These are phyloP conservation scores for Bombyx mandarina DNA, from an alignment of 1,140 invertebrate genomes.

Conservation along the genomic window DNA sequence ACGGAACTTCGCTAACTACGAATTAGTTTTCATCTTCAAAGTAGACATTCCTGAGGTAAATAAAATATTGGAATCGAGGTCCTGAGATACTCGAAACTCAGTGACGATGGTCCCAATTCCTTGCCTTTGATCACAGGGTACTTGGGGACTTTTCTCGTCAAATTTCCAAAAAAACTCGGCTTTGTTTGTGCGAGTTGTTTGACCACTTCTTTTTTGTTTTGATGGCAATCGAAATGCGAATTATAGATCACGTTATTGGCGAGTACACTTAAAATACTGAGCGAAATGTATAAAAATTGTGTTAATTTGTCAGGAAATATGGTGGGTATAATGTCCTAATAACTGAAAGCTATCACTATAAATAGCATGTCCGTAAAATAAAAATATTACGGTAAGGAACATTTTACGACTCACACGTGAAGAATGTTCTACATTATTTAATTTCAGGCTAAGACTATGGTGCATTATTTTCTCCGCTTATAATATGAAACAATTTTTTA, in stretches of 20 bases:
- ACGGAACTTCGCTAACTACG: slow-evolving; percentile 37
- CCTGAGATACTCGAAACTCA: slow-evolving; percentile 16
- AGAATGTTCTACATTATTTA: slow-evolving; percentile 10
- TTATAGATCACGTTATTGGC: neutral
- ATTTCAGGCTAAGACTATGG: slow-evolving; percentile 34
- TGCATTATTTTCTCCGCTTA: slow-evolving; percentile 48
- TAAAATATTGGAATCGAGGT: slow-evolving; percentile 33
- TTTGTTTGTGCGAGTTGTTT: slow-evolving; percentile 28
- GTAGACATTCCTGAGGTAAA: slow-evolving; percentile 52
- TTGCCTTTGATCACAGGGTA: slow-evolving; percentile 44
- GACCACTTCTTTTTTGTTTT: slow-evolving; percentile 27
- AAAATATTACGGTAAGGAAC: neutral
- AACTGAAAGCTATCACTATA: too few species aligned
- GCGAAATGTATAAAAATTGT: too few species aligned
- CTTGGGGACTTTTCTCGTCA: slow-evolving; percentile 30
- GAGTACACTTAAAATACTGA: too few species aligned
- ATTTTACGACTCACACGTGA: neutral
- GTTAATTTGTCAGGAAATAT: too few species aligned
- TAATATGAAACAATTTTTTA: slow-evolving; percentile 61
- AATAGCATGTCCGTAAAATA: too few species aligned
- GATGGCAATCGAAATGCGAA: slow-evolving; percentile 19
- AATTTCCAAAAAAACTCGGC: slow-evolving; percentile 23
- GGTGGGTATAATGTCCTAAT: too few species aligned
- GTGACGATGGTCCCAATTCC: slow-evolving; percentile 16
- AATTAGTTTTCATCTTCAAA: slow-evolving; percentile 55